phyloP scores from a whole-genome alignment of 2,888 invertebrate genomes.

The Cheiracanthium punctorium region DNA sequence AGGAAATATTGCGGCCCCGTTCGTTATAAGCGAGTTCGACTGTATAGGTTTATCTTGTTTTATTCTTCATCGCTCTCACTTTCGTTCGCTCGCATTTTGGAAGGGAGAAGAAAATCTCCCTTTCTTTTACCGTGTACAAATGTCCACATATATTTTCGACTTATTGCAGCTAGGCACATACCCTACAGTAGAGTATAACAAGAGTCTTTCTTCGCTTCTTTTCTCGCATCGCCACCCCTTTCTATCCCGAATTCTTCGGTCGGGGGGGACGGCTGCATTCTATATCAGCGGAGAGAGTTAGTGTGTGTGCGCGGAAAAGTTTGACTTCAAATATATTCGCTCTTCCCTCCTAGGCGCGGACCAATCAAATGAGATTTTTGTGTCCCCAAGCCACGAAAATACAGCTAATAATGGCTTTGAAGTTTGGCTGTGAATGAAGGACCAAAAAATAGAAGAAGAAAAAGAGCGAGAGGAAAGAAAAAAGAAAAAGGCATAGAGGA shows the following conservation, averaged over 20 bases:
- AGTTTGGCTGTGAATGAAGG: slow-evolving; percentile 1
- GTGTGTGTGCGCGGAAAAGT: slow-evolving; percentile 12
- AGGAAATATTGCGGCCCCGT: too few species aligned
- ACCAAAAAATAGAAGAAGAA: background rate
- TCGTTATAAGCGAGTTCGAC: too few species aligned
- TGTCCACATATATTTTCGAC: background rate
- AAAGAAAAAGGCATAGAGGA: too few species aligned
- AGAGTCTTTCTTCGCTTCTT: background rate
- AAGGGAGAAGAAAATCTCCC: background rate
- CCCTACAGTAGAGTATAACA: background rate
- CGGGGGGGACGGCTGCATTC: too few species aligned
- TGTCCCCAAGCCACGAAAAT: slow-evolving; percentile 53
- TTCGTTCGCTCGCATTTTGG: too few species aligned
- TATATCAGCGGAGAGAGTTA: too few species aligned
- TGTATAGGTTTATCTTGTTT: too few species aligned
- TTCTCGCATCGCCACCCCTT: background rate
- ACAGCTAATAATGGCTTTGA: slow-evolving; percentile 40
- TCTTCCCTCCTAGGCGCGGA: slow-evolving; percentile 24
- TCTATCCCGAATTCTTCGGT: background rate
- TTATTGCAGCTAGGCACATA: background rate
- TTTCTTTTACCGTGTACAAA: background rate
- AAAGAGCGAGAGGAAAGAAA: background rate
- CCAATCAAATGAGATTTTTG: slow-evolving; percentile 64
- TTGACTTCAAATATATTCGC: slow-evolving; percentile 50
- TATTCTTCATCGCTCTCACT: too few species aligned